A percentile compares a stretch with the other conserved stretches of the same genome.
phyloP scores from a whole-genome alignment of 64 coral and sea anemone species.

The Astreopora myriophthalma region DNA sequence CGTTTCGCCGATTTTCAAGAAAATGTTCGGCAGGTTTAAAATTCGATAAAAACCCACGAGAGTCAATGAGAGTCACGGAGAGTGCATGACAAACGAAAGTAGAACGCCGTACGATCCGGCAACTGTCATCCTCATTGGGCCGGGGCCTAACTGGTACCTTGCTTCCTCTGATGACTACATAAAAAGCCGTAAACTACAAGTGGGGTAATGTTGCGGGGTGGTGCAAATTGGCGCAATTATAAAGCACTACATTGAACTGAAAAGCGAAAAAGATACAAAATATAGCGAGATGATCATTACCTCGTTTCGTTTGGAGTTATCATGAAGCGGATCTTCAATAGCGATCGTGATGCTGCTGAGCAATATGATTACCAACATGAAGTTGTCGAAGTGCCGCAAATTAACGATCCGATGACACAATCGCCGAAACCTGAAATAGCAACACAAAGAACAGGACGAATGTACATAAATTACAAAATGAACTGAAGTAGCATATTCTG shows the following conservation, averaged over 20 bases:
- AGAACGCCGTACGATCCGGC: no score
- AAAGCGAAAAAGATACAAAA: background rate
- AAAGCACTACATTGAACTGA: background rate
- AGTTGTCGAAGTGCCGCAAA: slow-evolving; percentile 80
- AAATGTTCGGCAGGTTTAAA: no score
- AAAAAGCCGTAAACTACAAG: no score
- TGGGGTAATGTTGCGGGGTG: no score
- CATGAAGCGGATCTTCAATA: slow-evolving; percentile 73
- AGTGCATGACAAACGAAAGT: no score
- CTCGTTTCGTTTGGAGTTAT: slow-evolving; percentile 62
- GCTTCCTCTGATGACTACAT: no score
- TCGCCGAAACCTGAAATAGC: slow-evolving; percentile 64
- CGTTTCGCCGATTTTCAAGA: no score
- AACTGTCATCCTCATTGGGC: no score
- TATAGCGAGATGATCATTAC: background rate
- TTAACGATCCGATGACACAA: slow-evolving; percentile 86
- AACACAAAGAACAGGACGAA: background rate
- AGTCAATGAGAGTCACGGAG: no score
- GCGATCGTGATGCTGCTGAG: slow-evolving; percentile 83
- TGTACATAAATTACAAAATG: background rate
- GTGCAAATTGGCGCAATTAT: no score
- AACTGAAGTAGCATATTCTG: background rate
- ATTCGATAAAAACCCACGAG: no score
- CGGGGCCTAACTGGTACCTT: no score
- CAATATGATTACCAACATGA: slow-evolving; percentile 81